Percentiles rank a stretch among this genome's conserved stretches.
phyloP scores from a whole-genome alignment of 1,140 invertebrate species.

The Acromyrmex charruanus region DNA sequence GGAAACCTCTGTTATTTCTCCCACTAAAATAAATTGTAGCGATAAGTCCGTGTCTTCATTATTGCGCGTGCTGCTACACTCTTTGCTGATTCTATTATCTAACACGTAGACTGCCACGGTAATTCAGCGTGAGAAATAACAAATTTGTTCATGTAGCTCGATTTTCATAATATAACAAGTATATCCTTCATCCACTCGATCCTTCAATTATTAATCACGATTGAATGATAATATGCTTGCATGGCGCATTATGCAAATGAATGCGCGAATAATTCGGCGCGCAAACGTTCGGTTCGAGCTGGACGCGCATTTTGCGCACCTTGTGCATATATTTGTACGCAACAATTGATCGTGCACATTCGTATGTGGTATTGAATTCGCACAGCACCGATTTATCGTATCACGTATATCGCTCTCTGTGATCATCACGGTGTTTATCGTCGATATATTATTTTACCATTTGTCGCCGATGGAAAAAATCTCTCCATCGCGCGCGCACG shows the following conservation, averaged over 20 bases:
- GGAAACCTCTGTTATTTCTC: not conserved
- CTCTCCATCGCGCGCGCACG: constrained; percentile 36
- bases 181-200: not conserved
- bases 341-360: constrained; percentile 73
- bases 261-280: constrained; percentile 22
- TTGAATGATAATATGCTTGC: constrained; percentile 25
- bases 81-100: constrained; percentile 11
- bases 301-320: constrained; percentile 44
- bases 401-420: constrained; percentile 60
- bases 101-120: not conserved
- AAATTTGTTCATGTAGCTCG: not conserved
- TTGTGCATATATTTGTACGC: constrained; percentile 64
- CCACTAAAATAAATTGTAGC: constrained; percentile 4
- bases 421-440: constrained; percentile 55
- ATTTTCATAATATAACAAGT: not conserved
- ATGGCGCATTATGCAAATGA: constrained; percentile 49
- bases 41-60: not conserved
- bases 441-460: constrained; percentile 55
- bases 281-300: constrained; percentile 39
- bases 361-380: constrained; percentile 74
- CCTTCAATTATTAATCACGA: constrained; percentile 48
- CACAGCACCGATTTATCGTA: constrained; percentile 83
- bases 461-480: constrained; percentile 47
- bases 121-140: not conserved
- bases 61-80: not conserved